phyloP scores from a whole-genome alignment of 2,888 invertebrate species.

The Hipparchia semele region DNA sequence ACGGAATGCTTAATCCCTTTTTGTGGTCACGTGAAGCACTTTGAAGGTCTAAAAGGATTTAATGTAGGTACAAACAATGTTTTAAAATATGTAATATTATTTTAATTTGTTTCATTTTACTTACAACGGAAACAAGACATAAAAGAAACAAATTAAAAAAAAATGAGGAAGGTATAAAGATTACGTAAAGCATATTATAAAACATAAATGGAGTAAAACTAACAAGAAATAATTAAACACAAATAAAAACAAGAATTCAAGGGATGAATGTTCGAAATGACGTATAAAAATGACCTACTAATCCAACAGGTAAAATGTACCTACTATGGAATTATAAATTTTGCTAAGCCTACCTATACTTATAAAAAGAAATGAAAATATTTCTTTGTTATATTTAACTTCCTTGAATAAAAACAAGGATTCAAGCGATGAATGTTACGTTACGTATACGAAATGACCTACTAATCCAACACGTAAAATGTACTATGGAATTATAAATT shows the following conservation, averaged over 20 bases:
- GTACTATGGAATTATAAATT: conserved; percentile 34
- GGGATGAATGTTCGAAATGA: neutral
- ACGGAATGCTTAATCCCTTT: conserved; percentile 10
- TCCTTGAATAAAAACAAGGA: neutral
- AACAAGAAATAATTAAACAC: too few relatives aligned
- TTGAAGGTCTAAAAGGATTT: neutral
- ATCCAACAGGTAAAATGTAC: conserved; percentile 20
- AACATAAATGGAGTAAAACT: too few relatives aligned
- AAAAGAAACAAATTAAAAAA: too few relatives aligned
- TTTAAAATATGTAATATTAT: too few relatives aligned
- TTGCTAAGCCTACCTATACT: conserved; percentile 15
- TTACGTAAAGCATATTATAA: too few relatives aligned
- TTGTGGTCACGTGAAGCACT: conserved; percentile 16
- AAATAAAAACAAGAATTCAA: neutral
- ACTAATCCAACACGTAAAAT: conserved; percentile 19
- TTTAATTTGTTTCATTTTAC: too few relatives aligned
- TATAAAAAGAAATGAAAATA: too few relatives aligned
- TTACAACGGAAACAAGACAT: too few relatives aligned
- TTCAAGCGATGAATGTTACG: neutral
- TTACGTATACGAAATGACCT: conserved; percentile 10
- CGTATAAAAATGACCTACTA: conserved; percentile 13
- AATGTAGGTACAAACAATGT: neutral
- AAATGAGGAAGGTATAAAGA: too few relatives aligned
- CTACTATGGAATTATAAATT: conserved; percentile 32
- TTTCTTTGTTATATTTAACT: too few relatives aligned